Evolutionary conservation across 1,140 invertebrate species (phyloP), one percentile per base, ranked within the genome.

Genomic region (Saccostrea echinata): DNA sequence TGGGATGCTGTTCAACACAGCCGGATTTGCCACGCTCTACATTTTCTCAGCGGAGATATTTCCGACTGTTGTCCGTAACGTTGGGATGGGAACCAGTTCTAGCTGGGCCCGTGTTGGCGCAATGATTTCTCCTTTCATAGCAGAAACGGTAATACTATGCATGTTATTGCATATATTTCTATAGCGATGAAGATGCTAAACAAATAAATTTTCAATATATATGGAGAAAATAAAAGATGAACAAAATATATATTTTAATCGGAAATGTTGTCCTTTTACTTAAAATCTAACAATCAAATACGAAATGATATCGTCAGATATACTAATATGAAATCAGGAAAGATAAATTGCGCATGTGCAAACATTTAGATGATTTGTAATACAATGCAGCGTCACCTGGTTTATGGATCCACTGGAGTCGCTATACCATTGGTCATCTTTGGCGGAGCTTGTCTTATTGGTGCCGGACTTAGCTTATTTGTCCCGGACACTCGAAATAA

Each of bases 11-110:
- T 90, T 87, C 61, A 85, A 90, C 1, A 88, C 93, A 1, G 86
- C 89, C 0, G 84, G 85, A 18, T 94, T 91, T 68, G 97, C 96
- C 35, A 96, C 97, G 0, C 96, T 98, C 43, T 98, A 98, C 92
- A 96, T 98, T 81, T 97, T 97, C 92, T 97, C 97, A 12, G 96
- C 97, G 21, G 97, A 98, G 95, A 96, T 97, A 92, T 98, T 97
- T 92, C 98, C 98, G 8, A 98, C 98, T 0, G 96, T 97, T 11
- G 96, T 98, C 55, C 95, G 97, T 85, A 97, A 97, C 92, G 97
- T 97, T 0, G 97, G 96, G 0, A 95, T 98, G 84, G 98, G 98
- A 0, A 95, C 96, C 3, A 96, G 97, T 81, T 98, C 97, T 0
- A 97, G 96, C 89, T 97, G 96, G 89, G 97, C 97, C 12, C 95